Base-by-base conservation (phyloP, 2,888 invertebrate species). In the Metalampra italica region DNA sequence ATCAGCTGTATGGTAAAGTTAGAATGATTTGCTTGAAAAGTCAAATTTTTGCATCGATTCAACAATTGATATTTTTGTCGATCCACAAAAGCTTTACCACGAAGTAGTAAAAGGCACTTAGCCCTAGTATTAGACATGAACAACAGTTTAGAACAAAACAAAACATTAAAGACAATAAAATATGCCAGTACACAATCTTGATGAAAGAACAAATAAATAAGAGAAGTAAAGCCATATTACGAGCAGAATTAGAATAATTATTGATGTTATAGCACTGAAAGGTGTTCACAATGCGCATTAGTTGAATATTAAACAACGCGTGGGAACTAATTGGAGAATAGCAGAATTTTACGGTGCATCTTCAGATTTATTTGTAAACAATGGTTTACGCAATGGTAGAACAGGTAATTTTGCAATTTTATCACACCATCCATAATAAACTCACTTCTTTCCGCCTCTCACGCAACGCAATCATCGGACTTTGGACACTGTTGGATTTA, bases 241-340 rank as follows among this genome's bases (percentile, higher is more conserved):
- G 66, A 64, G 62, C 59, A 62, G 53, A 64, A 78, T 83, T 80
- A 75, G 68, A 80, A 80, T 82, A 82, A 81, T 78, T 69, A 78
- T 69, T 67, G 66, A 66, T 70, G 71, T 69, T 75, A 68, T 64
- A 64, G 59, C 60, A 66, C 62, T 62, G 51, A 49, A 53, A 53
- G 49, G 54, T 54, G 66, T 68, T 64, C 60, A 73, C 68, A 71
- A 67, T 64, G 64, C 54, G 61, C 59, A 68, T 65, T 64, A 62
- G 53, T 65, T 76, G 78, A 78, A 82, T 82, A 80, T 69, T 68
- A 70, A 78, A 77, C 71, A 75, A 59, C 46, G 60, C 71, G 79
- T 81, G 81, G 65, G 82, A 83, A 79, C 69, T 59, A 68, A 78
- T 74, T 68, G 66, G 66, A 73, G 75, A 67, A 66, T 66, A 71